phyloP scores from a whole-genome alignment of 1,140 invertebrate species.

The Ladona fulva region DNA sequence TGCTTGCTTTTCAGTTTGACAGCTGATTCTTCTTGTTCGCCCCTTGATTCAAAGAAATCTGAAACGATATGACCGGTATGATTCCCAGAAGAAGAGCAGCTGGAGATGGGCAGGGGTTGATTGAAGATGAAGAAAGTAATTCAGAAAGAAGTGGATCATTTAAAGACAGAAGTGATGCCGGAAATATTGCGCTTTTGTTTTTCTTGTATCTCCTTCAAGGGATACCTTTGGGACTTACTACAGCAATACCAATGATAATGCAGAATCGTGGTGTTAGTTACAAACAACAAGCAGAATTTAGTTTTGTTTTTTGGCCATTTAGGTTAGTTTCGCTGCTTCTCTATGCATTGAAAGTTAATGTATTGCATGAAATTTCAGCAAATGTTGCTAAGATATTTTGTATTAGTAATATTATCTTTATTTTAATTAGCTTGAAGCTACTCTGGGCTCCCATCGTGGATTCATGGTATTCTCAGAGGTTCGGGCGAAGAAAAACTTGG shows the following conservation, averaged over 20 bases:
- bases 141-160: neutral
- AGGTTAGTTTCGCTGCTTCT: neutral
- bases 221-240: constrained; percentile 87
- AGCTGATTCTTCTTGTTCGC: no score
- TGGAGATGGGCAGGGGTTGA: neutral
- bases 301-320: constrained; percentile 97
- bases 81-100: neutral
- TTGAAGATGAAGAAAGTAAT: neutral
- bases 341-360: neutral
- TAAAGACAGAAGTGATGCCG: constrained; percentile 40
- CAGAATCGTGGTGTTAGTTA: constrained; percentile 86
- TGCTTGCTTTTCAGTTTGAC: no score
- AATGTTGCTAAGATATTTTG: neutral
- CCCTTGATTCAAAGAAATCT: no score
- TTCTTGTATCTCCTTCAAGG: constrained; percentile 94
- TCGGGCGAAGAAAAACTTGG: constrained; percentile 96
- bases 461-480: constrained; percentile 67
- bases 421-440: constrained; percentile 68
- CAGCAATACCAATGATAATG: constrained; percentile 90
- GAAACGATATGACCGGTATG: no score
- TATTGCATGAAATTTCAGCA: neutral
- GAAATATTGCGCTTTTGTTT: constrained; percentile 75
- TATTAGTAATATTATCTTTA: neutral
- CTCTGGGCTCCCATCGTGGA: constrained; percentile 98
- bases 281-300: constrained; percentile 91